Conservation (phyloP, 2,113 vertebrate species). For the Passer montanus region DNA sequence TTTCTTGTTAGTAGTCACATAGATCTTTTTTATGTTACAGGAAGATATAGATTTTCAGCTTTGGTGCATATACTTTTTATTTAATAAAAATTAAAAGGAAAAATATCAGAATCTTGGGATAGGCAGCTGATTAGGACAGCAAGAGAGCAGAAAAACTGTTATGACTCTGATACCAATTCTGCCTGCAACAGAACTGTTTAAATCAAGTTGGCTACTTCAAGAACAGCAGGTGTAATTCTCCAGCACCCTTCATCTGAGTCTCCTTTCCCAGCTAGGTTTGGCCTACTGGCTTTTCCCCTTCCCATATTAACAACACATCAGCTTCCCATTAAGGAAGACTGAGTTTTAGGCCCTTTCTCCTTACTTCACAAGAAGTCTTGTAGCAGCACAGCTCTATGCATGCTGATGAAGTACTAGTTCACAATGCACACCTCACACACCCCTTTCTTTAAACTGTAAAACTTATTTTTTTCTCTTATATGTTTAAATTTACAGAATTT, state of each 20-base stretch:
- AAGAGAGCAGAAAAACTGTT: background rate
- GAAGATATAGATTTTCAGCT: background rate
- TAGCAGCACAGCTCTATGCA: background rate
- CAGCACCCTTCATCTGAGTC: background rate
- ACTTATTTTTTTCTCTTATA: background rate
- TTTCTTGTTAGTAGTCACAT: background rate
- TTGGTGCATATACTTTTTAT: background rate
- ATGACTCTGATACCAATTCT: background rate
- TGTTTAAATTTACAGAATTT: background rate
- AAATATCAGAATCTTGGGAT: background rate
- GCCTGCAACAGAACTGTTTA: background rate
- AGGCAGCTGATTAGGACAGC: background rate
- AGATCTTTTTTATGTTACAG: background rate
- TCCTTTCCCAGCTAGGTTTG: background rate
- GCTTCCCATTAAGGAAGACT: background rate
- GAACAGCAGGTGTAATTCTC: background rate
- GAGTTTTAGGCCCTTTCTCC: background rate
- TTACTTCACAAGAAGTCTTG: background rate
- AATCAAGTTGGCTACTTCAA: background rate
- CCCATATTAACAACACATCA: background rate
- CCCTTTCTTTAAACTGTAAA: background rate
- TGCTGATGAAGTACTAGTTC: background rate
- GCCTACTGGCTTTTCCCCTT: background rate
- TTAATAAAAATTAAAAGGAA: background rate
- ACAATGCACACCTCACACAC: background rate